Percentiles rank a stretch among this genome's conserved stretches.
These are phyloP conservation scores for Tetrapedia diversipes DNA, from an alignment of 2,888 invertebrate species.

Conservation along the genomic window DNA sequence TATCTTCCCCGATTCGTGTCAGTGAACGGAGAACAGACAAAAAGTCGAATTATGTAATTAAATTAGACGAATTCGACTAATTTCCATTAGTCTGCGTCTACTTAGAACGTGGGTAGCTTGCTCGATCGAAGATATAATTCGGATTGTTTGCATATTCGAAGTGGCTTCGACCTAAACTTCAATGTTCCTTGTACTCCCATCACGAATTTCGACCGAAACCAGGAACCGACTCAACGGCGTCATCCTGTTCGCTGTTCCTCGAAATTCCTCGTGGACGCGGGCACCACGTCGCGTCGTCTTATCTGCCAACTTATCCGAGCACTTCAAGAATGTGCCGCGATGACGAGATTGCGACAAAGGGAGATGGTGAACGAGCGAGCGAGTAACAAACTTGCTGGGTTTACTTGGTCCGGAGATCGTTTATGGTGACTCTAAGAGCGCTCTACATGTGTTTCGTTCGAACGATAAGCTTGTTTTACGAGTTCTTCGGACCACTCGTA, in stretches of 20 bases:
- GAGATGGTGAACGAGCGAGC: no score
- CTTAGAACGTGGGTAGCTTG: no score
- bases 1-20: no score
- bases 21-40: no score
- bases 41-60: no score
- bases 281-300: constrained; percentile 3
- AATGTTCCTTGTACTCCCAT: no score
- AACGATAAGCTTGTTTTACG: constrained; percentile 14
- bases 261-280: constrained; percentile 35
- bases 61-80: no score
- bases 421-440: not conserved
- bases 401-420: not conserved
- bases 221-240: constrained; percentile 34
- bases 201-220: constrained; percentile 29
- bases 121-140: no score
- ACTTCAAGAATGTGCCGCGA: constrained; percentile 3
- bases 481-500: not conserved
- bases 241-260: not conserved
- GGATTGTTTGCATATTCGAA: no score
- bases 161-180: no score
- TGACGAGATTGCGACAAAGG: constrained; percentile 33
- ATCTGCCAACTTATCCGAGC: constrained; percentile 1
- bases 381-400: constrained; percentile 22
- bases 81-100: no score
- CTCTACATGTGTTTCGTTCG: constrained; percentile 14